Percentiles rank a stretch among this genome's conserved stretches.
Conservation (phyloP, 2,797 vertebrate genomes). For the Sebastes cheni region DNA sequence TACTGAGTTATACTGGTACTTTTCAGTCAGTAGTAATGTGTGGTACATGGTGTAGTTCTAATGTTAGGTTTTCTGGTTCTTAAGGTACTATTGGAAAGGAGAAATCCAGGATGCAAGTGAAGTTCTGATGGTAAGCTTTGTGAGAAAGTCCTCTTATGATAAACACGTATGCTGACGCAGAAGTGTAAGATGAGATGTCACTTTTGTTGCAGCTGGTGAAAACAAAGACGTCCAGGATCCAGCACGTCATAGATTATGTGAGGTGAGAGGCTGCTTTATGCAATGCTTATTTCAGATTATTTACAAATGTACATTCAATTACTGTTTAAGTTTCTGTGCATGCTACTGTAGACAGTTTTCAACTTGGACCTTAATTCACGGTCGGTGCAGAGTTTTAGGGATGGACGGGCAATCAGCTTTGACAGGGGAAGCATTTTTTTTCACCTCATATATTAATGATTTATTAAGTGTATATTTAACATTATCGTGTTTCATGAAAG, state of each 20-base stretch:
- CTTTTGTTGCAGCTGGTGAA: slow-evolving; percentile 86
- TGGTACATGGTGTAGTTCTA: neutral
- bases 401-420: too few species aligned
- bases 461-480: too few species aligned
- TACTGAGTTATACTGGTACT: neutral
- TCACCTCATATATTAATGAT: too few species aligned
- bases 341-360: neutral
- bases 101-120: slow-evolving; percentile 88
- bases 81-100: slow-evolving; percentile 91
- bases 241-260: slow-evolving; percentile 79
- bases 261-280: slow-evolving; percentile 78
- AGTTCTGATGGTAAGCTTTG: slow-evolving; percentile 85
- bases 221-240: slow-evolving; percentile 87
- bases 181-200: slow-evolving; percentile 5
- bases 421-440: too few species aligned
- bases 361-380: neutral
- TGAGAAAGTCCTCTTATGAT: neutral
- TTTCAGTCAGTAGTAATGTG: neutral
- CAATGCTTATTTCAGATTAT: neutral
- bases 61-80: slow-evolving; percentile 1
- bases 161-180: neutral
- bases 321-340: neutral
- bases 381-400: too few species aligned
- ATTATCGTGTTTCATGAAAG: too few species aligned
- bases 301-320: neutral